Conservation (phyloP, 2,113 vertebrate genomes). For the Istiophorus platypterus region DNA sequence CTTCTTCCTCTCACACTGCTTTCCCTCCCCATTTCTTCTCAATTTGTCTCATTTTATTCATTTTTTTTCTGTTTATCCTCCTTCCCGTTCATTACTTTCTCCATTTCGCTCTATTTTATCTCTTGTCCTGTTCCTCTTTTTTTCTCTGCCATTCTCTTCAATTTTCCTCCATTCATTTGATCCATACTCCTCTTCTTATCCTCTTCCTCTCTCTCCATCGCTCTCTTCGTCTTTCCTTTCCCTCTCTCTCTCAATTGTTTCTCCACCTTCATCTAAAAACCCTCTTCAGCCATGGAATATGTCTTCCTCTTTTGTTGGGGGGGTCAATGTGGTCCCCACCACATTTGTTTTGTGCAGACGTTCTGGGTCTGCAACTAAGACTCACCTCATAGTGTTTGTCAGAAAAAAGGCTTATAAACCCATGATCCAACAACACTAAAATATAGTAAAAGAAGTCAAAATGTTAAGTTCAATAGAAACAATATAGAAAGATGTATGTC, state of each 20-base stretch:
- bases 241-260: background rate
- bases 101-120: background rate
- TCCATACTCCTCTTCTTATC: too few relatives aligned
- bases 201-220: too few relatives aligned
- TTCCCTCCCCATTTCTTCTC: background rate
- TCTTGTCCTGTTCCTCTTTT: too few relatives aligned
- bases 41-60: constrained; percentile 1
- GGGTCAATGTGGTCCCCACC: too few relatives aligned
- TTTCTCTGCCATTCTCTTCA: too few relatives aligned
- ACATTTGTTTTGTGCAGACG: background rate
- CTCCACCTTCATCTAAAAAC: background rate
- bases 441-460: too few relatives aligned
- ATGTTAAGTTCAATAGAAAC: too few relatives aligned
- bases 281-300: background rate
- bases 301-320: background rate
- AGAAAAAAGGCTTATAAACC: too few relatives aligned
- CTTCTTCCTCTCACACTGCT: background rate
- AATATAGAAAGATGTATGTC: too few relatives aligned
- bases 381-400: too few relatives aligned
- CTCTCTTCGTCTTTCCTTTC: background rate
- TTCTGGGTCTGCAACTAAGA: background rate
- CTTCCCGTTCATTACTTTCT: background rate
- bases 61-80: background rate
- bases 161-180: background rate
- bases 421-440: too few relatives aligned